A percentile compares a stretch with the other conserved stretches of the same genome.
These are phyloP conservation scores for Enteromius radiatus DNA, from an alignment of 2,797 vertebrate genomes.

Conservation along the genomic window DNA sequence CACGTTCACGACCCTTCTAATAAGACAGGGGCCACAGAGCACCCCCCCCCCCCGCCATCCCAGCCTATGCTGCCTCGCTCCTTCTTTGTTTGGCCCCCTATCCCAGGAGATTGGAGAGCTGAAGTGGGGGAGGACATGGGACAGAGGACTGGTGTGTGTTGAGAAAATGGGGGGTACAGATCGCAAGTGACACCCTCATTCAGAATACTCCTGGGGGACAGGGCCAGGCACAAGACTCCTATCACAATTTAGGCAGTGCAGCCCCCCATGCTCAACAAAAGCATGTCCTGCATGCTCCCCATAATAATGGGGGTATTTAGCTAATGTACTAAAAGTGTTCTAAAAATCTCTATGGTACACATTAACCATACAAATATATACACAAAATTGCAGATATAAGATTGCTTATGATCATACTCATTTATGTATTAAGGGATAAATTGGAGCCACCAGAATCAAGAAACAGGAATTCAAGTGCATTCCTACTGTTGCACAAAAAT, in stretches of 20 bases:
- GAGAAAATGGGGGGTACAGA: constrained; percentile 61
- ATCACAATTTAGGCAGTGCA: constrained; percentile 79
- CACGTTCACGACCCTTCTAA: constrained; percentile 89
- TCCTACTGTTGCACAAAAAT: not conserved
- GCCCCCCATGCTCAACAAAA: constrained; percentile 82
- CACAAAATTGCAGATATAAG: not conserved
- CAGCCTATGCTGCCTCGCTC: constrained; percentile 77
- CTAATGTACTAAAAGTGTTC: not conserved
- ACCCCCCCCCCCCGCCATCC: constrained; percentile 78
- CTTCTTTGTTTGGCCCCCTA: constrained; percentile 82
- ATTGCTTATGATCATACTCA: not conserved
- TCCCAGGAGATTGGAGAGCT: constrained; percentile 77
- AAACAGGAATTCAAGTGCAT: not conserved
- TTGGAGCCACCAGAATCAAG: not conserved
- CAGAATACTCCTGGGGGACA: constrained; percentile 80
- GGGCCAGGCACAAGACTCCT: constrained; percentile 85
- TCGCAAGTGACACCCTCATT: constrained; percentile 83
- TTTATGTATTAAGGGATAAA: not conserved
- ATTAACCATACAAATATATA: not conserved
- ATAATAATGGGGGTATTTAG: constrained; percentile 39
- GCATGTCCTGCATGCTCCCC: constrained; percentile 79
- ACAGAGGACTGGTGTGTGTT: constrained; percentile 61
- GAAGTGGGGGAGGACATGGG: constrained; percentile 76
- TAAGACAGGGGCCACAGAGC: constrained; percentile 86
- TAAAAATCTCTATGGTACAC: not conserved